These are phyloP conservation scores for Scomber scombrus DNA, from an alignment of 2,113 vertebrate species.

Conservation along the genomic window DNA sequence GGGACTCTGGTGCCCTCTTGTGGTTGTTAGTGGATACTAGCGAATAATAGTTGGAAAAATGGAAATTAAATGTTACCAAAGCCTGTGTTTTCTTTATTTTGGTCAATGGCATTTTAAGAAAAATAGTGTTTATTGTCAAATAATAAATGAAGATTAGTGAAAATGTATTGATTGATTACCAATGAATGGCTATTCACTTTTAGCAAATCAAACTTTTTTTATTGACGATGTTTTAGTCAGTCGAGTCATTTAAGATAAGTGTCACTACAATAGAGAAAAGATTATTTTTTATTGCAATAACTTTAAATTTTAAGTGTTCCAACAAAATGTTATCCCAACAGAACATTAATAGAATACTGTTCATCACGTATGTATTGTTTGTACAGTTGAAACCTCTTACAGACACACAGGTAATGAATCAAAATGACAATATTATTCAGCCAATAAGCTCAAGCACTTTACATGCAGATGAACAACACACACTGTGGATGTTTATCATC, in stretches of 20 bases:
- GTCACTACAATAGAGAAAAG: too few relatives aligned
- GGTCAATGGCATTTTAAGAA: not conserved
- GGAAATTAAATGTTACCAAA: not conserved
- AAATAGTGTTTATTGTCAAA: too few relatives aligned
- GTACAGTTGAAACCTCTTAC: too few relatives aligned
- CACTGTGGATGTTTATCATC: not conserved
- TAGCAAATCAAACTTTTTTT: too few relatives aligned
- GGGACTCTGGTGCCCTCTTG: conserved; percentile 64
- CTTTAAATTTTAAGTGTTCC: too few relatives aligned
- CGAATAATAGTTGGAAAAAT: not conserved
- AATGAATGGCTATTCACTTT: too few relatives aligned
- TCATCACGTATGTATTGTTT: not conserved
- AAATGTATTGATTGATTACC: not conserved
- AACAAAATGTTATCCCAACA: not conserved
- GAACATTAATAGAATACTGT: not conserved
- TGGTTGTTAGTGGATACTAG: conserved; percentile 14
- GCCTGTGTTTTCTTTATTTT: not conserved
- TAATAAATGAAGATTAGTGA: not conserved
- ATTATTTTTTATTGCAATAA: too few relatives aligned
- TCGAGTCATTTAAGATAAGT: too few relatives aligned
- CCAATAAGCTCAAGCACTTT: not conserved
- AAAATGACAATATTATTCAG: not conserved
- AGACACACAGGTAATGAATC: not conserved
- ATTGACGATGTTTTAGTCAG: too few relatives aligned
- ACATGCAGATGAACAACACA: not conserved